These are phyloP conservation scores for Mastacembelus armatus DNA, from an alignment of 2,797 vertebrate genomes.

Conservation along the genomic window DNA sequence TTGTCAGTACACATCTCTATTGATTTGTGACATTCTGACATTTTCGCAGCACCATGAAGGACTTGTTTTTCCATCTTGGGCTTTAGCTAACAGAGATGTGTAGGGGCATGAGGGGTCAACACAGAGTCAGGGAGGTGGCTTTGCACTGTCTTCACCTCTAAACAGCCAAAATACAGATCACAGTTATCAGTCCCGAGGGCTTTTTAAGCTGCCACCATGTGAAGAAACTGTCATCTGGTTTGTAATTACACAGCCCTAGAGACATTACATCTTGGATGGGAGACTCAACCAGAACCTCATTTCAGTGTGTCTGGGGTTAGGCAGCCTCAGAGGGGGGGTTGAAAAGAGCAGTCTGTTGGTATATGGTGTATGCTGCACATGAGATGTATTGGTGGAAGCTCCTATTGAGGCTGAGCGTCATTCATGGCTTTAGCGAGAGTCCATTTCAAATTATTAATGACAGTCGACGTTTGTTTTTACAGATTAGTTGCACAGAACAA, in stretches of 20 bases:
- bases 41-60: slow-evolving; percentile 35
- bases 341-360: slow-evolving; percentile 58
- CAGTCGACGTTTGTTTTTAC: not conserved
- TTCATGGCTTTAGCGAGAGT: slow-evolving; percentile 36
- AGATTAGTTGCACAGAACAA: slow-evolving; percentile 12
- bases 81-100: slow-evolving; percentile 36
- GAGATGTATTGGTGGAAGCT: slow-evolving; percentile 40
- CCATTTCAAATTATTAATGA: slow-evolving; percentile 41
- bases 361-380: slow-evolving; percentile 56
- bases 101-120: slow-evolving; percentile 9
- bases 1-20: too few relatives aligned
- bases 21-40: slow-evolving; percentile 58
- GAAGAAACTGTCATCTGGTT: slow-evolving; percentile 70
- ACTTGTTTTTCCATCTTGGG: slow-evolving; percentile 27
- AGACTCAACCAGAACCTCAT: slow-evolving; percentile 76
- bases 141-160: slow-evolving; percentile 34
- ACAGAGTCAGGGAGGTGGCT: not conserved
- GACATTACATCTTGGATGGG: slow-evolving; percentile 71
- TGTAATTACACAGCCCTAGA: slow-evolving; percentile 75
- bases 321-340: slow-evolving; percentile 30
- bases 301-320: slow-evolving; percentile 60
- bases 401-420: slow-evolving; percentile 21
- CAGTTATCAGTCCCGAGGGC: slow-evolving; percentile 68
- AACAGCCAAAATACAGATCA: slow-evolving; percentile 68
- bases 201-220: slow-evolving; percentile 55